phyloP scores from a whole-genome alignment of 2,888 invertebrate genomes.

The Unio delphinus region DNA sequence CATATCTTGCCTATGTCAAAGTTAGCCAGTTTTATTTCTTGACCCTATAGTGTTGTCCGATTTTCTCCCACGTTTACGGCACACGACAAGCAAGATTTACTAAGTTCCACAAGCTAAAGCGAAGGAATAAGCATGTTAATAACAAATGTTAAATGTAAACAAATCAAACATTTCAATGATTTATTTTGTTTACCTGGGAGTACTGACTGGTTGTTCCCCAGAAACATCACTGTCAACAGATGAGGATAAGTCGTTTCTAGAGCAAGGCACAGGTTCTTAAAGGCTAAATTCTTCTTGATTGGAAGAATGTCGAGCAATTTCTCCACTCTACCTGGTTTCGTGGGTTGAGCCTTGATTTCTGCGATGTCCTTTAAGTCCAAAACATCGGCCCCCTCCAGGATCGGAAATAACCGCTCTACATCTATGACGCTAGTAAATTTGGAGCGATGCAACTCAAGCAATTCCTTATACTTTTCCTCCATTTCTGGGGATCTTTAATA shows the following conservation, averaged over 20 bases:
- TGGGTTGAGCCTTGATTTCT: conserved; percentile 51
- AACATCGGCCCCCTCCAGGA: conserved; percentile 50
- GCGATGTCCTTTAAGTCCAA: conserved; percentile 48
- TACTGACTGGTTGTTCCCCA: conserved; percentile 32
- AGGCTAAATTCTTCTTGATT: conserved; percentile 50
- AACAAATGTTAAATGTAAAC: background rate
- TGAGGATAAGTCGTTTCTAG: conserved; percentile 59
- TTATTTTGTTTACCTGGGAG: no score
- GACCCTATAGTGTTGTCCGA: no score
- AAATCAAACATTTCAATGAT: background rate
- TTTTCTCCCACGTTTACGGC: no score
- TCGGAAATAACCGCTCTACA: conserved; percentile 48
- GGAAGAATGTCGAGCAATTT: conserved; percentile 56
- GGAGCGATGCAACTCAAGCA: conserved; percentile 51
- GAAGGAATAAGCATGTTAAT: background rate
- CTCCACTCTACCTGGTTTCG: conserved; percentile 50
- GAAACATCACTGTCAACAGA: conserved; percentile 59
- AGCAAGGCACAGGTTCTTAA: conserved; percentile 51
- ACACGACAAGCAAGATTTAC: background rate
- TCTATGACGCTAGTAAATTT: conserved; percentile 52
- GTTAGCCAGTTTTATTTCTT: no score
- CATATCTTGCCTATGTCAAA: no score
- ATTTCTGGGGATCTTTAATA: conserved; percentile 19
- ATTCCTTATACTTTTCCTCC: conserved; percentile 57
- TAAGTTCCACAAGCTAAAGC: background rate